Evolutionary conservation across 2,113 vertebrate species (phyloP).

Genomic region (Crotophaga sulcirostris): DNA sequence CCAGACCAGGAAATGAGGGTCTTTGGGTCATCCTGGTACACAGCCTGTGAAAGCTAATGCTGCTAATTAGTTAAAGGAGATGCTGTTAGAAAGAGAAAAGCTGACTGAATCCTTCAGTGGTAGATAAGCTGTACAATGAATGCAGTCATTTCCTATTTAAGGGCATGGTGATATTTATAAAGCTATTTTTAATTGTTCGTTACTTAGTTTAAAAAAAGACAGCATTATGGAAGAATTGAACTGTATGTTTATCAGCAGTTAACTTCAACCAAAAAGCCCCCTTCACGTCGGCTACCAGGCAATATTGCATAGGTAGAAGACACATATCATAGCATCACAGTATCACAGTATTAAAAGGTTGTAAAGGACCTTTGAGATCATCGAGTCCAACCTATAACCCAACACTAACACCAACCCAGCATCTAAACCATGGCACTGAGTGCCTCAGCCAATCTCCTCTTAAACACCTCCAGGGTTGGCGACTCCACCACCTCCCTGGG

Average conservation of each 20-base stretch:
- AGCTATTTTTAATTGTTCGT: conserved; percentile 33
- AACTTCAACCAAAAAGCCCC: background rate
- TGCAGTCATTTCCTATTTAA: conserved; percentile 28
- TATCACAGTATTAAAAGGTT: no score
- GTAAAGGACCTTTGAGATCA: no score
- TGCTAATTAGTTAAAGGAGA: conserved; percentile 13
- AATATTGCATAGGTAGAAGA: background rate
- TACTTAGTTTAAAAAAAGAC: background rate
- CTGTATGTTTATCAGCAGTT: background rate
- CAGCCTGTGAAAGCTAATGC: background rate
- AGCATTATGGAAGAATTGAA: background rate
- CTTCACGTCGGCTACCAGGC: background rate
- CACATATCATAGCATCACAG: no score
- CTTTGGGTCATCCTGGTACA: background rate
- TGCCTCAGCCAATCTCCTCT: no score
- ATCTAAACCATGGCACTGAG: no score
- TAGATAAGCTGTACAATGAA: background rate
- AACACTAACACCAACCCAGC: no score
- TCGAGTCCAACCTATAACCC: no score
- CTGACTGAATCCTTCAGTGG: background rate
- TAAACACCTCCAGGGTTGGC: no score
- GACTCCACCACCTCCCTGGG: no score
- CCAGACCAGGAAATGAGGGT: background rate
- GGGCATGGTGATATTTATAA: background rate
- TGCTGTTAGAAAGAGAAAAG: conserved; percentile 27